Conservation (phyloP, 2,797 vertebrate genomes). For the Heliangelus exortis region DNA sequence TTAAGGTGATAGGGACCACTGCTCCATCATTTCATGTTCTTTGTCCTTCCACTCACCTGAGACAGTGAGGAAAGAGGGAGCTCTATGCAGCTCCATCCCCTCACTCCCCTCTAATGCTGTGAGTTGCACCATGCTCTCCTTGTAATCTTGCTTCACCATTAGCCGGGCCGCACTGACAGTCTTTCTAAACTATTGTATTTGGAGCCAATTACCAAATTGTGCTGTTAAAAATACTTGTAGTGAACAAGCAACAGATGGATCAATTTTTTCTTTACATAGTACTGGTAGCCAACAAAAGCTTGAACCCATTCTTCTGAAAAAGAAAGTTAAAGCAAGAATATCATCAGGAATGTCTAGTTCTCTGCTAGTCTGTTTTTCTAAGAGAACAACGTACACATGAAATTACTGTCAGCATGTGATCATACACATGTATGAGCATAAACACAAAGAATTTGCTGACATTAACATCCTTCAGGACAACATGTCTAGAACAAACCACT, state of each 20-base stretch:
- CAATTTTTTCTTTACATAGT: neutral
- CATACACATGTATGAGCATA: neutral
- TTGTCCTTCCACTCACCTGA: neutral
- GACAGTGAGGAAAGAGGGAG: neutral
- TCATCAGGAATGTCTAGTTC: neutral
- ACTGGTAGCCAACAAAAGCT: neutral
- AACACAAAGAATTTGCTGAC: neutral
- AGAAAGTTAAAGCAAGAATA: neutral
- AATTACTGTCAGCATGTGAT: neutral
- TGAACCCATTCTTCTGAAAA: neutral
- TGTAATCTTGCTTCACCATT: neutral
- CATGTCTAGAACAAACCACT: neutral
- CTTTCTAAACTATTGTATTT: conserved; percentile 17
- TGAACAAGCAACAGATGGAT: conserved; percentile 23
- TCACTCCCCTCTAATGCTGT: accelerated
- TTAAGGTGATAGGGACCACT: neutral
- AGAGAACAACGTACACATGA: neutral
- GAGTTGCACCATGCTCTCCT: neutral
- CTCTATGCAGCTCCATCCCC: neutral
- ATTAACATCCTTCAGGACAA: neutral
- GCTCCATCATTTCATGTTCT: neutral
- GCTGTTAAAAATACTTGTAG: conserved; percentile 40
- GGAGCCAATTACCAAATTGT: neutral
- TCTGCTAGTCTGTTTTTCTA: neutral
- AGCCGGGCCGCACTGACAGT: neutral